These are phyloP conservation scores for Spisula solida DNA, from an alignment of 2,888 invertebrate genomes.

Conservation along the genomic window DNA sequence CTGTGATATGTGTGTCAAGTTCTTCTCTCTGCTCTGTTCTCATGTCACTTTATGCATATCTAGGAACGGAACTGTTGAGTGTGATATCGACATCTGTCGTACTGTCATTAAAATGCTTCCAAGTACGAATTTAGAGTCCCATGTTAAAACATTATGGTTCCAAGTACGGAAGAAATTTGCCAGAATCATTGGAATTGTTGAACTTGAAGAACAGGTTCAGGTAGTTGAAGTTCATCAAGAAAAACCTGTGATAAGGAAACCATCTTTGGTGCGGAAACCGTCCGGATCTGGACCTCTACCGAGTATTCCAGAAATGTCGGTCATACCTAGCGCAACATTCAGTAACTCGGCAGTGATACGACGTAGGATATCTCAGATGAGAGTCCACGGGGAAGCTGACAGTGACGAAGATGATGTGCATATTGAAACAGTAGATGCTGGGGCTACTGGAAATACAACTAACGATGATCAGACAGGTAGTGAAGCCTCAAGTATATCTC, in stretches of 20 bases:
- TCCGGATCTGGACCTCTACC: constrained; percentile 37
- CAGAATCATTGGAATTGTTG: constrained; percentile 49
- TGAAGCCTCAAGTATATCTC: neutral
- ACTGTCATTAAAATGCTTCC: constrained; percentile 34
- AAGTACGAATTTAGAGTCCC: constrained; percentile 26
- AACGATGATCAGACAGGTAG: neutral
- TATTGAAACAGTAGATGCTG: neutral
- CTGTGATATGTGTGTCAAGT: constrained; percentile 67
- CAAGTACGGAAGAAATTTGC: constrained; percentile 61
- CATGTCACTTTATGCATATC: constrained; percentile 64
- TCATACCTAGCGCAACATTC: constrained; percentile 37
- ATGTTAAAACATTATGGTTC: constrained; percentile 62
- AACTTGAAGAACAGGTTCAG: constrained; percentile 16
- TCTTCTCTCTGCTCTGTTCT: constrained; percentile 64
- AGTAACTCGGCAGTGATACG: constrained; percentile 47
- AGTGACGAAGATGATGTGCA: neutral
- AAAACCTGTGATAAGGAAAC: neutral
- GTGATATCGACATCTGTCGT: constrained; percentile 48
- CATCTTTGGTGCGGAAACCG: constrained; percentile 1
- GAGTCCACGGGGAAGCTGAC: neutral
- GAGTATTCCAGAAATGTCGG: constrained; percentile 54
- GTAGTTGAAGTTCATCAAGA: neutral
- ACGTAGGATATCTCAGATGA: constrained; percentile 32
- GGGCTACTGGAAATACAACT: neutral
- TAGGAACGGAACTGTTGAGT: constrained; percentile 14